These are phyloP conservation scores for Takifugu bimaculatus DNA, from an alignment of 2,113 vertebrate species.

Conservation along the genomic window DNA sequence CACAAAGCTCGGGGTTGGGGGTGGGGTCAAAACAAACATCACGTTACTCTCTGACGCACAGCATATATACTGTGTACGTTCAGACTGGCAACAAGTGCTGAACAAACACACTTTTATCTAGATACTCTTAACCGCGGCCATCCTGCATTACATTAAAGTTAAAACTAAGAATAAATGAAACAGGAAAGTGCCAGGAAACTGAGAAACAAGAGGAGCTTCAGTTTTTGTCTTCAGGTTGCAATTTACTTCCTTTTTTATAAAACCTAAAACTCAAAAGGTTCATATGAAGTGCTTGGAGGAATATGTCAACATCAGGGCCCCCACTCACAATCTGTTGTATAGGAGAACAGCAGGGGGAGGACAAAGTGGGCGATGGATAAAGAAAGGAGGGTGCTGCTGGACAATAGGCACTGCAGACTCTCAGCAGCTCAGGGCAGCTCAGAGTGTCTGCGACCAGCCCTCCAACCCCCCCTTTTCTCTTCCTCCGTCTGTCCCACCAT, in stretches of 20 bases:
- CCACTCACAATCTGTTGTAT: slow-evolving; percentile 26
- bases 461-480: slow-evolving; percentile 9
- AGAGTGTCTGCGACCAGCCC: slow-evolving; percentile 58
- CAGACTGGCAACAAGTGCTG: slow-evolving; percentile 16
- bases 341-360: slow-evolving; percentile 5
- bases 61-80: slow-evolving; percentile 44
- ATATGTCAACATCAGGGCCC: slow-evolving; percentile 15
- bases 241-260: neutral
- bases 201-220: neutral
- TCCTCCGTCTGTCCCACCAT: slow-evolving; percentile 57
- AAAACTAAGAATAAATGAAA: no score
- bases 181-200: neutral
- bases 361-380: slow-evolving; percentile 43
- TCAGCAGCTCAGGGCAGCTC: slow-evolving; percentile 65
- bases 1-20: slow-evolving; percentile 35
- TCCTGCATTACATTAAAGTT: no score
- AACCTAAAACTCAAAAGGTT: neutral
- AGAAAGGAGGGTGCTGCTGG: slow-evolving; percentile 47
- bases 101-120: slow-evolving; percentile 15
- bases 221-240: no score
- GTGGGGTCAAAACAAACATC: slow-evolving; percentile 52
- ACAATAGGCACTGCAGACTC: slow-evolving; percentile 63
- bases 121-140: no score
- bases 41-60: slow-evolving; percentile 43
- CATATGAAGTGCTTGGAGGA: neutral